A percentile compares a stretch with the other conserved stretches of the same genome.
phyloP scores from a whole-genome alignment of 1,140 invertebrate species.

The honey bee (Apis mellifera) region DNA sequence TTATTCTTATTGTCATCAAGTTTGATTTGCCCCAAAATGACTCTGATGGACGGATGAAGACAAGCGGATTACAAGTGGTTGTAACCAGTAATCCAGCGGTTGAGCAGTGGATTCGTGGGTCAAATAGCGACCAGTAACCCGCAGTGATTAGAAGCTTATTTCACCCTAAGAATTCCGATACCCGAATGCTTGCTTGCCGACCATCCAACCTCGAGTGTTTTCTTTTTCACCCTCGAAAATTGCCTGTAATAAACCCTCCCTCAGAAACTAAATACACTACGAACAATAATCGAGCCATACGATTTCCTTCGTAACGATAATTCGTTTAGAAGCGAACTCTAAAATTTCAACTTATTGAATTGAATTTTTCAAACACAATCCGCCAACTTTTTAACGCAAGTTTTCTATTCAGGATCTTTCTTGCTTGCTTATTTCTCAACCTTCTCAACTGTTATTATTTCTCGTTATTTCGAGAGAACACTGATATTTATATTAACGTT shows the following conservation, averaged over 20 bases:
- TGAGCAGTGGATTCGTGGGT: conserved; percentile 32
- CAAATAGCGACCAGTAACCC: conserved; percentile 13
- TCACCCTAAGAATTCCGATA: conserved; percentile 28
- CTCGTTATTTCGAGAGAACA: no score
- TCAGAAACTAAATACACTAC: neutral
- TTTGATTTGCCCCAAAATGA: neutral
- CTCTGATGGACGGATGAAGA: conserved; percentile 20
- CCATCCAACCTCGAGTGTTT: neutral
- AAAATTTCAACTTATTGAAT: no score
- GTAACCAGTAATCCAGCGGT: conserved; percentile 27
- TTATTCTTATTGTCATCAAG: neutral
- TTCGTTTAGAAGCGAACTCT: neutral
- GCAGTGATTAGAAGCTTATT: conserved; percentile 33
- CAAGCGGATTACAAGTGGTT: conserved; percentile 31
- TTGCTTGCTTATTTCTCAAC: conserved; percentile 9
- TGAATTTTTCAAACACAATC: neutral
- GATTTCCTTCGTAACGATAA: neutral
- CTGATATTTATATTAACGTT: neutral
- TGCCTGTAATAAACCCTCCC: neutral
- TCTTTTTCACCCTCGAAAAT: neutral
- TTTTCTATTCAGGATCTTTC: neutral
- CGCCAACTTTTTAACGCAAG: neutral
- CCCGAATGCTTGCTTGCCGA: neutral
- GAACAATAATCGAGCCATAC: neutral
- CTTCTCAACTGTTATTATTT: neutral